These are phyloP conservation scores for Saturnia japonica DNA, from an alignment of 2,888 invertebrate species.

Conservation along the genomic window DNA sequence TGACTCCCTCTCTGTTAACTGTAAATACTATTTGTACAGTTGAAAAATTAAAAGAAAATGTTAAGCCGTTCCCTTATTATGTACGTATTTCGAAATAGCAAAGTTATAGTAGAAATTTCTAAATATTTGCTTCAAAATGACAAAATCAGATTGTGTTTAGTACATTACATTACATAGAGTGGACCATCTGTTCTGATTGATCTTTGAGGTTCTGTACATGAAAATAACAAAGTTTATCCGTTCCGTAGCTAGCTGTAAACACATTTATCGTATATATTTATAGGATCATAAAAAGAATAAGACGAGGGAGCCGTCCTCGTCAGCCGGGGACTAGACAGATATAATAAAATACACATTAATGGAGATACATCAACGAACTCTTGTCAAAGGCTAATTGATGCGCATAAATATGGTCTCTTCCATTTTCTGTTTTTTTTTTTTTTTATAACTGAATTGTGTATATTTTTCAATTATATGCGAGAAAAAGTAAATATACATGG, in stretches of 20 bases:
- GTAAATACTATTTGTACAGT: too few relatives aligned
- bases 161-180: neutral
- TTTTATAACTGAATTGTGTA: neutral
- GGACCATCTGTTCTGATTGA: neutral
- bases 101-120: too few relatives aligned
- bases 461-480: neutral
- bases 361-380: neutral
- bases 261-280: slow-evolving; percentile 13
- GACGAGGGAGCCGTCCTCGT: neutral
- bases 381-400: neutral
- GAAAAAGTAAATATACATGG: too few relatives aligned
- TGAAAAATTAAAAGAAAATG: too few relatives aligned
- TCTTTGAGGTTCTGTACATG: neutral
- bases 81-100: too few relatives aligned
- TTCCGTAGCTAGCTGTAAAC: slow-evolving; percentile 3
- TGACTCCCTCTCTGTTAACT: too few relatives aligned
- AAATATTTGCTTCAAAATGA: too few relatives aligned
- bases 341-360: slow-evolving; percentile 10
- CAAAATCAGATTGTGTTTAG: too few relatives aligned
- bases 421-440: neutral
- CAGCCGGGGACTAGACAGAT: neutral
- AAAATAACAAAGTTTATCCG: neutral
- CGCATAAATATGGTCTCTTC: neutral
- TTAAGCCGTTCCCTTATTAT: too few relatives aligned
- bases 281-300: neutral